phyloP scores from a whole-genome alignment of 2,888 invertebrate genomes.

The Zhuqinia jingwanae region DNA sequence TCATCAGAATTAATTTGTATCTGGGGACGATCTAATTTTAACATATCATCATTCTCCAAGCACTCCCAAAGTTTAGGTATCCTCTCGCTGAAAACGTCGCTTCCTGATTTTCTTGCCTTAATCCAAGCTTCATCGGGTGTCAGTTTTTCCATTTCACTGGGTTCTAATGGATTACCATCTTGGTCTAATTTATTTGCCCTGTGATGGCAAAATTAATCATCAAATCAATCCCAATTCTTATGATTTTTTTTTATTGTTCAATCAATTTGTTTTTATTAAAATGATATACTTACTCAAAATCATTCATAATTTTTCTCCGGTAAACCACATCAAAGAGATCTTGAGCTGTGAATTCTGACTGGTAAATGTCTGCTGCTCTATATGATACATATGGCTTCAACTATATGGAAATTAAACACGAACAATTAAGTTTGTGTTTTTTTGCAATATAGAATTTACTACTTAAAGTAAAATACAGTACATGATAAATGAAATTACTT shows the following conservation, averaged over 20 bases:
- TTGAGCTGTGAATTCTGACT: constrained; percentile 91
- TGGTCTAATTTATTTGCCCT: constrained; percentile 86
- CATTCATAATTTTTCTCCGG: constrained; percentile 87
- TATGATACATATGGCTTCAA: constrained; percentile 98
- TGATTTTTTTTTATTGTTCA: background rate
- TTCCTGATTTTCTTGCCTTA: constrained; percentile 88
- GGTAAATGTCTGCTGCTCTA: constrained; percentile 87
- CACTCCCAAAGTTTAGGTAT: constrained; percentile 76
- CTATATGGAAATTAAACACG: constrained; percentile 81
- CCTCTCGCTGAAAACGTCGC: constrained; percentile 86
- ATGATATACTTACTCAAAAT: constrained; percentile 82
- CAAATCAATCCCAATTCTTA: too few relatives aligned
- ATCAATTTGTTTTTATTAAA: background rate
- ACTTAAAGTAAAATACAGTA: too few relatives aligned
- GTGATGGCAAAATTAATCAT: too few relatives aligned
- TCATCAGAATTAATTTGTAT: constrained; percentile 38
- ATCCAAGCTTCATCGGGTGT: constrained; percentile 87
- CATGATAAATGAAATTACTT: constrained; percentile 82
- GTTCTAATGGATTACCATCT: constrained; percentile 86
- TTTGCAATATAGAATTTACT: too few relatives aligned
- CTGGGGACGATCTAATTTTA: too few relatives aligned
- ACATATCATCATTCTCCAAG: constrained; percentile 61
- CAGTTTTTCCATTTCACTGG: constrained; percentile 87
- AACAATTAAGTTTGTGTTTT: constrained; percentile 29
- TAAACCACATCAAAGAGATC: constrained; percentile 92